phyloP scores from a whole-genome alignment of 1,140 invertebrate genomes.

The Uloborus diversus region DNA sequence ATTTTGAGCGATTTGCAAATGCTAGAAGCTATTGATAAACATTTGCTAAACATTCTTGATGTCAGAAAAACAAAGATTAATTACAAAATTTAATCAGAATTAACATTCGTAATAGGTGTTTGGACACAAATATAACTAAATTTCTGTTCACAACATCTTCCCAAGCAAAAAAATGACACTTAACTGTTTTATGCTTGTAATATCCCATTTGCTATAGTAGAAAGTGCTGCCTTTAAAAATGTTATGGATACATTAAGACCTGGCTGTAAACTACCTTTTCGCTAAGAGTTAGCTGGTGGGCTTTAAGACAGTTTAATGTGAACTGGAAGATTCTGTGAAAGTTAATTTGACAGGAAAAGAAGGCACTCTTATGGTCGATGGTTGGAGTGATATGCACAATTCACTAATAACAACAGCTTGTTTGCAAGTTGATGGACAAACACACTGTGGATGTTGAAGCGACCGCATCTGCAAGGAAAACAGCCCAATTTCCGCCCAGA shows the following conservation, averaged over 20 bases:
- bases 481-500: not conserved
- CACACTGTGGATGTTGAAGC: not conserved
- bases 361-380: not conserved
- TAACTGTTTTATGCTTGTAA: too few species aligned
- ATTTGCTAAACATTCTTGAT: too few species aligned
- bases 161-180: too few species aligned
- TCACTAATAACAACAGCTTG: not conserved
- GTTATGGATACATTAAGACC: not conserved
- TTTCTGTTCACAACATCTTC: too few species aligned
- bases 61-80: too few species aligned
- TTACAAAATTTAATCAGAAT: too few species aligned
- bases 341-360: not conserved
- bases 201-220: too few species aligned
- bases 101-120: too few species aligned
- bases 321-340: not conserved
- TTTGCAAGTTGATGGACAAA: not conserved
- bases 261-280: not conserved
- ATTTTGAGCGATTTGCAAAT: too few species aligned
- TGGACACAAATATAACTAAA: too few species aligned
- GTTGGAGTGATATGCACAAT: not conserved
- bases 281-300: not conserved
- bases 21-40: too few species aligned
- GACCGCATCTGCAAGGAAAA: not conserved
- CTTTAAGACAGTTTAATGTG: not conserved
- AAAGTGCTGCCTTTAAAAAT: not conserved